Evolutionary conservation across 92 coral and sea anemone species (phyloP).

Genomic region (Zoanthus gigantus): DNA sequence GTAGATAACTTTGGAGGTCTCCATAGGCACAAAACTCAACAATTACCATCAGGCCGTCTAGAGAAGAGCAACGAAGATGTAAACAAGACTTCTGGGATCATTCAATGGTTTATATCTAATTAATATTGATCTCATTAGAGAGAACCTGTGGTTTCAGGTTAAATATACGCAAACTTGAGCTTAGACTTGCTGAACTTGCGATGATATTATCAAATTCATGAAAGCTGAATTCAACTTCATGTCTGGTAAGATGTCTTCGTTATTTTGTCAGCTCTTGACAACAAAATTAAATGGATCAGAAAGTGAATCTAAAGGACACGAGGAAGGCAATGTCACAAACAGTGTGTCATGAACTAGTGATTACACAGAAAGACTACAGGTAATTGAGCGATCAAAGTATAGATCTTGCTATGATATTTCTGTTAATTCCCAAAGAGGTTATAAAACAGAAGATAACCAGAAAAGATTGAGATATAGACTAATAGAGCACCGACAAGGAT

Average conservation of each 20-base stretch:
- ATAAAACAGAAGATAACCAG: too few relatives aligned
- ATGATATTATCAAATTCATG: conserved; percentile 18
- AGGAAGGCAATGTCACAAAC: conserved; percentile 23
- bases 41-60: conserved; percentile 95
- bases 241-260: conserved; percentile 16
- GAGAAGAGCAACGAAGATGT: background rate
- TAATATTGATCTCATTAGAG: conserved; percentile 5
- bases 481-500: too few relatives aligned
- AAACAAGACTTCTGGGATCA: background rate
- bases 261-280: conserved; percentile 10
- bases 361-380: conserved; percentile 20
- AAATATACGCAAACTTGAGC: conserved; percentile 26
- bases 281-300: background rate
- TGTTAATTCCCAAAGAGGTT: too few relatives aligned
- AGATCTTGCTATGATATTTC: background rate
- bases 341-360: conserved; percentile 22
- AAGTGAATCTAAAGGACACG: conserved; percentile 9
- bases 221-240: conserved; percentile 34
- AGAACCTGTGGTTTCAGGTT: conserved; percentile 20
- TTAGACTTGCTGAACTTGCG: conserved; percentile 12
- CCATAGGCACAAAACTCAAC: conserved; percentile 97
- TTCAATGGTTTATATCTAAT: background rate
- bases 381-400: background rate
- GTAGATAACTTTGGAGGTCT: conserved; percentile 95
- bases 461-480: too few relatives aligned